These are phyloP conservation scores for Bombyx mandarina DNA, from an alignment of 1,140 invertebrate species.

Conservation along the genomic window DNA sequence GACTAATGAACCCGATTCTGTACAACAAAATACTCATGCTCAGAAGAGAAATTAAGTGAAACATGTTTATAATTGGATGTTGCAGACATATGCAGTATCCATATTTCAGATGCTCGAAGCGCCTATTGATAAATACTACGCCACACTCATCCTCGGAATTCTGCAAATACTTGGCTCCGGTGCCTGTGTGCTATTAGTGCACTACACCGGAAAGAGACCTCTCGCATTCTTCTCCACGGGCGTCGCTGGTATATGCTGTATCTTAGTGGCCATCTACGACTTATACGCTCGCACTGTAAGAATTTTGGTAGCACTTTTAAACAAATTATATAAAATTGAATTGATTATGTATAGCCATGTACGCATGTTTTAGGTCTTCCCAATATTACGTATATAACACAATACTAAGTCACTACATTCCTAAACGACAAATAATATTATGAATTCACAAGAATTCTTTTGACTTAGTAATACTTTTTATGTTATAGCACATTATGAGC, in stretches of 20 bases:
- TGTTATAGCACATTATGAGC: no score
- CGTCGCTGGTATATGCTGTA: conserved; percentile 74
- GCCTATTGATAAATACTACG: conserved; percentile 81
- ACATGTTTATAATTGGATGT: neutral
- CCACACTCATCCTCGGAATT: conserved; percentile 78
- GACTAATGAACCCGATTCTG: no score
- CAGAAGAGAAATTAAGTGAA: no score
- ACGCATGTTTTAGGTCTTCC: no score
- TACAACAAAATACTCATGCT: no score
- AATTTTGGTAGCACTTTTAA: neutral
- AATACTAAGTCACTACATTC: no score
- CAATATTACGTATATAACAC: no score
- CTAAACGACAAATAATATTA: no score
- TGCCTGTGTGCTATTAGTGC: conserved; percentile 75
- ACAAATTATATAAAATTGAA: no score
- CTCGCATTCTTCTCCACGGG: conserved; percentile 77
- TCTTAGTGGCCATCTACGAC: conserved; percentile 73
- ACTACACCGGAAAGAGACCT: conserved; percentile 79
- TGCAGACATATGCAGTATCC: conserved; percentile 78
- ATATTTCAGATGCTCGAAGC: conserved; percentile 79
- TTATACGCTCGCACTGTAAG: conserved; percentile 48
- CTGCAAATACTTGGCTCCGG: conserved; percentile 77
- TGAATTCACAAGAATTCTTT: no score
- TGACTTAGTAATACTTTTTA: no score
- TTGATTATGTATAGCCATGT: no score